These are phyloP conservation scores for Triops cancriformis DNA, from an alignment of 1,140 invertebrate species.

Conservation along the genomic window DNA sequence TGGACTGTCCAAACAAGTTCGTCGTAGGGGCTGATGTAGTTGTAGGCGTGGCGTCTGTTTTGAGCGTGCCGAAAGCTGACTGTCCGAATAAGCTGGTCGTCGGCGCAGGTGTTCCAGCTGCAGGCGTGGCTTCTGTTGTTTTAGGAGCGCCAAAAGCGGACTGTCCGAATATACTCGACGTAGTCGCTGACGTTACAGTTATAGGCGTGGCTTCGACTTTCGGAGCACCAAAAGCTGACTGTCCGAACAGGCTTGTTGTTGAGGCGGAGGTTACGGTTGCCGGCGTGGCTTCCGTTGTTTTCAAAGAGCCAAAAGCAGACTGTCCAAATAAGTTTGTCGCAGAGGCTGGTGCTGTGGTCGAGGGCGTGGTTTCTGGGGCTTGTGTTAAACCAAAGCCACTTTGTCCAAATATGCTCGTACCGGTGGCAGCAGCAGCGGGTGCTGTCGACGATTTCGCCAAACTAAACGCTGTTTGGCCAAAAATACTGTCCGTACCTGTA, in stretches of 20 bases:
- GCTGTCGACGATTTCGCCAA: neutral
- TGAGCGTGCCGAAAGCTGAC: neutral
- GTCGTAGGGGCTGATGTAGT: neutral
- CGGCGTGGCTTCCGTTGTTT: neutral
- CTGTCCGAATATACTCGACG: neutral
- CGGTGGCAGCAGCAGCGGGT: neutral
- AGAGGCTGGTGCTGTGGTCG: neutral
- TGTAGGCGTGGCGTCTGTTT: neutral
- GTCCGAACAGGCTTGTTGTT: neutral
- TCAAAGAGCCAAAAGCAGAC: neutral
- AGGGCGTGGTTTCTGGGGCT: neutral
- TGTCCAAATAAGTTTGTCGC: slow-evolving; percentile 15
- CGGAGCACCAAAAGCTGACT: neutral
- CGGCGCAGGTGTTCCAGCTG: neutral
- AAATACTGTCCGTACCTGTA: neutral
- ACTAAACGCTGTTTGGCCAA: neutral
- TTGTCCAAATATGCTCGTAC: neutral
- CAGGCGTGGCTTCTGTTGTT: neutral
- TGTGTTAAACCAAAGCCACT: neutral
- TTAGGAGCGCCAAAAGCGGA: neutral
- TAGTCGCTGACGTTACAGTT: neutral
- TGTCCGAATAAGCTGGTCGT: neutral
- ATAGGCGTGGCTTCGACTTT: neutral
- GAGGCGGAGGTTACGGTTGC: neutral
- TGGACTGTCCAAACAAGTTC: neutral